Base-by-base conservation (phyloP, 2,113 vertebrate species). In the Lagopus muta region DNA sequence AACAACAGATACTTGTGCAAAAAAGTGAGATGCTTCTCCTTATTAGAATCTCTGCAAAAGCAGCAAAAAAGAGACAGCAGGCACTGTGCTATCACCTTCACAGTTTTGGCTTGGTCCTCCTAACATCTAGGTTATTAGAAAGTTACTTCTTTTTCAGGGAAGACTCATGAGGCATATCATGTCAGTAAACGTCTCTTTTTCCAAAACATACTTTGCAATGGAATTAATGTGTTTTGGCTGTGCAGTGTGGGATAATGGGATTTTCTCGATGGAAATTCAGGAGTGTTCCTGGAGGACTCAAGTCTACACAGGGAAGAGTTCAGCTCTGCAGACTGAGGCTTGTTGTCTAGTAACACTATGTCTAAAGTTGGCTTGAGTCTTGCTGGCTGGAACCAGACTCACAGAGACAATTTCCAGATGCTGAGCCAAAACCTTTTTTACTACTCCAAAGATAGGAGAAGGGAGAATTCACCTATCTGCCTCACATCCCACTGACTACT, bases 1-100 rank as follows among this genome's bases (percentile, higher is more conserved):
- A 92, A 95, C 91, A 97, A 55, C 18, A 95, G 81, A 24, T 27
- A 76, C 48, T 91, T 88, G 60, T 62, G 86, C 47, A 92, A 91
- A 89, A 28, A 87, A 69, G n/a, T 70, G 76, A 16, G 71, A 47
- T 82, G 43, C 5, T 67, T 66, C 58, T 38, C 28, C 32, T 86
- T 45, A 57, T 55, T 61, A 71, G 47, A 86, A 92, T 21, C 10
- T 43, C 22, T 64, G 25, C 42, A 77, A 81, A 91, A 86, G 4
- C 42, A 88, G 22, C 11, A 65, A 73, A 82, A 54, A 5, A 22
- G 18, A 57, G 47, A 48, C 58, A 36, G 13, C 42, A 45, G 32
- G 13, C 36, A 78, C 25, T 47, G 8, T 72, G 28, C 20, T 86
- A 19, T 27, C 16, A 24, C 27, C 40, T 75, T 79, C 19, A 34